Evolutionary conservation across 2,888 invertebrate species (phyloP).

Genomic region (Synergus umbraculus): DNA sequence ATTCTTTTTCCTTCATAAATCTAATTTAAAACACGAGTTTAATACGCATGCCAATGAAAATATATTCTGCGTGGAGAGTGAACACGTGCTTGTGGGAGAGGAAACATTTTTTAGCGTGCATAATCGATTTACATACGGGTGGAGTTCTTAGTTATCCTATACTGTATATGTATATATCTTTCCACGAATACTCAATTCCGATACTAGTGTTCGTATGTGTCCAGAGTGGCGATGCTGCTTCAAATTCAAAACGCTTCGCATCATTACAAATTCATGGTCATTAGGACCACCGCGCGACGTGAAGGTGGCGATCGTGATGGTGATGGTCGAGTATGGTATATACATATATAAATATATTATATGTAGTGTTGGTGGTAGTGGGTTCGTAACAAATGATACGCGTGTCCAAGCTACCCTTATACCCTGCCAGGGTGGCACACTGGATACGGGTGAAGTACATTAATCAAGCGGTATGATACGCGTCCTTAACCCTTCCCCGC

Average conservation of each 20-base stretch:
- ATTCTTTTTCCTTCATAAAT: neutral
- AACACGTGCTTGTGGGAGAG: conserved; percentile 34
- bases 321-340: neutral
- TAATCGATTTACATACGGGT: conserved; percentile 41
- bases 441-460: conserved; percentile 66
- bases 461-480: conserved; percentile 69
- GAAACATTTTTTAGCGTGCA: conserved; percentile 35
- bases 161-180: neutral
- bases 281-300: conserved; percentile 44
- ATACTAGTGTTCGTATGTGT: neutral
- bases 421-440: conserved; percentile 45
- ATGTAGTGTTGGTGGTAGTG: conserved; percentile 44
- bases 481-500: conserved; percentile 68
- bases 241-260: conserved; percentile 51
- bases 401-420: conserved; percentile 59
- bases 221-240: conserved; percentile 17
- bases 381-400: conserved; percentile 64
- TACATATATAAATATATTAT: neutral
- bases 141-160: conserved; percentile 1
- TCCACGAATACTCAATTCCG: neutral
- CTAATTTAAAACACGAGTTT: conserved; percentile 15
- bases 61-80: conserved; percentile 16
- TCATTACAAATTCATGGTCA: conserved; percentile 60
- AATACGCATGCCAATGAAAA: conserved; percentile 14
- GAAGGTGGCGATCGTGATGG: conserved; percentile 27